A percentile compares a stretch with the other conserved stretches of the same genome.
Evolutionary conservation across 2,113 vertebrate species (phyloP).

Genomic region (Protomyctophum bolini): DNA sequence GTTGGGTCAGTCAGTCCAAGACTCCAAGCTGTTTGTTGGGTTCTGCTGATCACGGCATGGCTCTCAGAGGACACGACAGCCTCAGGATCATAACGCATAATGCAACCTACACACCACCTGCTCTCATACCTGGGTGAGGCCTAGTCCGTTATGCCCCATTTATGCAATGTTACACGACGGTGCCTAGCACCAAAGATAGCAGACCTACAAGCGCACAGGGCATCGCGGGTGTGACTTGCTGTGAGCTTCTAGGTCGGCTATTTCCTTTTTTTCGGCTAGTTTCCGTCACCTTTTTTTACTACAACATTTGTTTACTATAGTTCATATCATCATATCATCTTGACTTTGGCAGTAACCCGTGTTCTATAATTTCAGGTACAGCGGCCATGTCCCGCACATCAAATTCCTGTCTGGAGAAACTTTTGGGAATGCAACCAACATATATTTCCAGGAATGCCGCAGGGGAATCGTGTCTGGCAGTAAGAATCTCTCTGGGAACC

Average conservation of each 20-base stretch:
- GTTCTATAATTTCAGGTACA: constrained; percentile 50
- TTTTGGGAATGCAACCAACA: constrained; percentile 57
- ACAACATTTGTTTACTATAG: too few relatives aligned
- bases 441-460: constrained; percentile 65
- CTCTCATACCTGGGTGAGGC: constrained; percentile 74
- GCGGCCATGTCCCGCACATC: constrained; percentile 61
- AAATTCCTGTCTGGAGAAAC: constrained; percentile 61
- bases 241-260: neutral
- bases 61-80: constrained; percentile 53
- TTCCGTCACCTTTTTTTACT: too few relatives aligned
- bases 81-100: constrained; percentile 59
- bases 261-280: too few relatives aligned
- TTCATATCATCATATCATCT: too few relatives aligned
- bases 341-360: neutral
- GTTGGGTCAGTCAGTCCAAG: neutral
- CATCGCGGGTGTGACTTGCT: too few relatives aligned
- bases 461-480: constrained; percentile 39
- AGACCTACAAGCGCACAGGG: too few relatives aligned
- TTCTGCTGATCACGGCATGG: constrained; percentile 49
- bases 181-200: too few relatives aligned
- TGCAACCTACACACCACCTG: constrained; percentile 59
- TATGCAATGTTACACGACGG: too few relatives aligned
- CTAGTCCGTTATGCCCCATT: too few relatives aligned
- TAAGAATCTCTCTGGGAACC: constrained; percentile 30
- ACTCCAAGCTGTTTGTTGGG: neutral